Conservation (phyloP, 1,140 invertebrate species). For the Archegozetes longisetosus region DNA sequence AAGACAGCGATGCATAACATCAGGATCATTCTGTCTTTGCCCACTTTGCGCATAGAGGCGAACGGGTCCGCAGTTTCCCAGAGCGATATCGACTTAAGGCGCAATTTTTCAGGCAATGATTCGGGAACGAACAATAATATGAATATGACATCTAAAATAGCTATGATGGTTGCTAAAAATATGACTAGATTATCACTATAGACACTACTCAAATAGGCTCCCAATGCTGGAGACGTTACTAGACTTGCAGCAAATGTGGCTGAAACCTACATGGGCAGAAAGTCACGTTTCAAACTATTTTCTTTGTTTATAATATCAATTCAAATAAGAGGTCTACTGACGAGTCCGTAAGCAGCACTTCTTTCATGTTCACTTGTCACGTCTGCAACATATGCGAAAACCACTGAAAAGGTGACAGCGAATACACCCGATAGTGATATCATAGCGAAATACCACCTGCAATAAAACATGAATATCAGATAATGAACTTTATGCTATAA, state of each 20-base stretch:
- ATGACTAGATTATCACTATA: constrained; percentile 89
- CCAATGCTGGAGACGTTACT: constrained; percentile 89
- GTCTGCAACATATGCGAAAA: constrained; percentile 98
- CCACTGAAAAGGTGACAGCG: constrained; percentile 95
- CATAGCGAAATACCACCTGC: constrained; percentile 96
- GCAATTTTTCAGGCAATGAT: constrained; percentile 83
- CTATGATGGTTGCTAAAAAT: constrained; percentile 82
- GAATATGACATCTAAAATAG: constrained; percentile 91
- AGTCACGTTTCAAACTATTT: neutral
- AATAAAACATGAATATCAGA: constrained; percentile 18
- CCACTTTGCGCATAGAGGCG: constrained; percentile 74
- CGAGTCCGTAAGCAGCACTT: constrained; percentile 87
- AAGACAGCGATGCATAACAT: constrained; percentile 95
- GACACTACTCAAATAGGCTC: constrained; percentile 72
- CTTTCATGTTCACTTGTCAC: constrained; percentile 95
- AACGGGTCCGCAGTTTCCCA: constrained; percentile 96
- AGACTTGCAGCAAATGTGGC: constrained; percentile 97
- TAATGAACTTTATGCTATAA: neutral
- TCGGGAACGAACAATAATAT: constrained; percentile 95
- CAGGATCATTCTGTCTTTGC: constrained; percentile 86
- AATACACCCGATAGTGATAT: constrained; percentile 97
- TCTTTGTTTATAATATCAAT: neutral
- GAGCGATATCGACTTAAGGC: constrained; percentile 58
- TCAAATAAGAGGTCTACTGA: constrained; percentile 31
- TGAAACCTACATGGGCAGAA: constrained; percentile 44